phyloP scores from a whole-genome alignment of 2,888 invertebrate genomes.

The Ormyrus thymus region DNA sequence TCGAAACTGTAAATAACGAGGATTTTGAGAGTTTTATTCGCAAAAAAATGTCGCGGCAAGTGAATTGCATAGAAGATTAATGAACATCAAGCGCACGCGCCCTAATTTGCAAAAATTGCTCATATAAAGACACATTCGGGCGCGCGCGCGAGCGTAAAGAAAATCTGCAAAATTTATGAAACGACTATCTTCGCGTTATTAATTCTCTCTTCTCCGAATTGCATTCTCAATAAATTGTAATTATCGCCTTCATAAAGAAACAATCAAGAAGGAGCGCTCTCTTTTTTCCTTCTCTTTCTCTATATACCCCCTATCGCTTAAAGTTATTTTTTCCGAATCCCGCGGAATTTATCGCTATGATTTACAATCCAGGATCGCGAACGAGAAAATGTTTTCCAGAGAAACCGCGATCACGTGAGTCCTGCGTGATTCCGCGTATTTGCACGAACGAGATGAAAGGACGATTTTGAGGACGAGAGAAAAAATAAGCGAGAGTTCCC shows the following conservation, averaged over 20 bases:
- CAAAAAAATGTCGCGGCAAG: neutral
- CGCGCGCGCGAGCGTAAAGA: conserved; percentile 8
- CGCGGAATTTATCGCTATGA: conserved; percentile 31
- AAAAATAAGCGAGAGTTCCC: too few relatives aligned
- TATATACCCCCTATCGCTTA: neutral
- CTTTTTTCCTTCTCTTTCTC: conserved; percentile 2
- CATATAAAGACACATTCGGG: conserved; percentile 14
- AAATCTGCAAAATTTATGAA: conserved; percentile 12
- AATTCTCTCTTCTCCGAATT: conserved; percentile 19
- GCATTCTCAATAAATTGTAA: conserved; percentile 34
- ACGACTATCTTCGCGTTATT: conserved; percentile 23
- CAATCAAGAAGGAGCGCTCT: conserved; percentile 24
- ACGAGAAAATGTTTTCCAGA: conserved; percentile 16
- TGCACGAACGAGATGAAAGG: too few relatives aligned
- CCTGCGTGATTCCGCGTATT: neutral
- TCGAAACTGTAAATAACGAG: neutral
- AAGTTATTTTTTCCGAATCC: conserved; percentile 27
- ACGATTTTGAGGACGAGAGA: too few relatives aligned
- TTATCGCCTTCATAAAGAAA: conserved; percentile 32
- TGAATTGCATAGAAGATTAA: neutral
- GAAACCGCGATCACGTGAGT: neutral
- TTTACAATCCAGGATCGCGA: conserved; percentile 18
- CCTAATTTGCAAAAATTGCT: conserved; percentile 10
- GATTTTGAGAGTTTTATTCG: neutral
- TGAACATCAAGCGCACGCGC: neutral